Conservation (phyloP, 2,888 invertebrate genomes). For the Pomacea canaliculata region DNA sequence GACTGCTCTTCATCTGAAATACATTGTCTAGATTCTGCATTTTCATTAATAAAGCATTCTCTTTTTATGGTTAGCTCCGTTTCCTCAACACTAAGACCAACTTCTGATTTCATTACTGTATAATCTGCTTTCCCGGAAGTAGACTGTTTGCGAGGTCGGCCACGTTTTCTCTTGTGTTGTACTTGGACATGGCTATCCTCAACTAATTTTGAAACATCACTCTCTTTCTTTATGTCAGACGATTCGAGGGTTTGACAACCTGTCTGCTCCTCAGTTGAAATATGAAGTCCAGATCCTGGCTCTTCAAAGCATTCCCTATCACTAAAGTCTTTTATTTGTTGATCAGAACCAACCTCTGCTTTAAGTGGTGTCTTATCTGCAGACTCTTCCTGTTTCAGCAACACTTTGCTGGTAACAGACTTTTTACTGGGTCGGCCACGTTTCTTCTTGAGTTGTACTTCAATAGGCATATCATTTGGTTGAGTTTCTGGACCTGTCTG, state of each 20-base stretch:
- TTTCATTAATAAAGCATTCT: background rate
- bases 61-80: background rate
- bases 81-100: too few species aligned
- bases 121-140: background rate
- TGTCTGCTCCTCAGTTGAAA: too few species aligned
- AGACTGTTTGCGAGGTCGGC: constrained; percentile 12
- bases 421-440: constrained; percentile 15
- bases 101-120: background rate
- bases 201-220: background rate
- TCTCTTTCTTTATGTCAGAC: background rate
- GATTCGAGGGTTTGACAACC: too few species aligned
- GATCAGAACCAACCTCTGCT: background rate
- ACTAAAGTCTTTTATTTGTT: background rate
- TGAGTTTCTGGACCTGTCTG: too few species aligned
- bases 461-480: too few species aligned
- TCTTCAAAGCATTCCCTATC: too few species aligned
- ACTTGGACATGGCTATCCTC: too few species aligned
- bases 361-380: background rate
- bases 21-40: too few species aligned
- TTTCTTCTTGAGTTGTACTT: background rate
- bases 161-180: constrained; percentile 8
- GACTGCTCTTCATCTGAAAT: background rate
- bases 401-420: background rate
- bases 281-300: too few species aligned
- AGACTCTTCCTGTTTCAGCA: background rate